A percentile compares a stretch with the other conserved stretches of the same genome.
Conservation (phyloP, 2,888 invertebrate species). For the Leptura quadrifasciata region DNA sequence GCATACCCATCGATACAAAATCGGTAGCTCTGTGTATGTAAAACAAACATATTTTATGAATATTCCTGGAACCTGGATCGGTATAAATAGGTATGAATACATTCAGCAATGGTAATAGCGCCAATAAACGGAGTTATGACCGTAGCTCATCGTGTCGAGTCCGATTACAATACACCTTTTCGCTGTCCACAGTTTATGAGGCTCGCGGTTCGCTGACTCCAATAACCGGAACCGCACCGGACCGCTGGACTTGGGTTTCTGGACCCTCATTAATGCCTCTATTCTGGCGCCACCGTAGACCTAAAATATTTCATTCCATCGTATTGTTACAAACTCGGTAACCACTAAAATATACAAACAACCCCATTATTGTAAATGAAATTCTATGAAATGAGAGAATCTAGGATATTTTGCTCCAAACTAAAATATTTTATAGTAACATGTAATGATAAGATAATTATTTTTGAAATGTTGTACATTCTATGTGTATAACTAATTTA, state of each 20-base stretch:
- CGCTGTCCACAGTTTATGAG: constrained; percentile 66
- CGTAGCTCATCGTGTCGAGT: constrained; percentile 65
- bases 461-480: too few relatives aligned
- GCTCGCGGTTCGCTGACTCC: constrained; percentile 65
- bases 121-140: constrained; percentile 64
- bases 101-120: constrained; percentile 48
- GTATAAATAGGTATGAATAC: constrained; percentile 36
- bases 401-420: background rate
- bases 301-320: constrained; percentile 30
- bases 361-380: background rate
- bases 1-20: constrained; percentile 2
- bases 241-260: constrained; percentile 61
- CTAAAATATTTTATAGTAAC: too few relatives aligned
- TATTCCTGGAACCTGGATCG: constrained; percentile 43
- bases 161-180: constrained; percentile 65
- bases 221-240: constrained; percentile 70
- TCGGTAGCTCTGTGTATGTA: constrained; percentile 35
- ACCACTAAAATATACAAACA: constrained; percentile 9
- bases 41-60: constrained; percentile 46
- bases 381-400: background rate
- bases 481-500: too few relatives aligned
- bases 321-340: constrained; percentile 19
- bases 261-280: constrained; percentile 66
- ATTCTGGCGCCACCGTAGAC: constrained; percentile 64
- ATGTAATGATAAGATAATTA: too few relatives aligned